These are phyloP conservation scores for Laupala kohalensis DNA, from an alignment of 1,140 invertebrate genomes.

Conservation along the genomic window DNA sequence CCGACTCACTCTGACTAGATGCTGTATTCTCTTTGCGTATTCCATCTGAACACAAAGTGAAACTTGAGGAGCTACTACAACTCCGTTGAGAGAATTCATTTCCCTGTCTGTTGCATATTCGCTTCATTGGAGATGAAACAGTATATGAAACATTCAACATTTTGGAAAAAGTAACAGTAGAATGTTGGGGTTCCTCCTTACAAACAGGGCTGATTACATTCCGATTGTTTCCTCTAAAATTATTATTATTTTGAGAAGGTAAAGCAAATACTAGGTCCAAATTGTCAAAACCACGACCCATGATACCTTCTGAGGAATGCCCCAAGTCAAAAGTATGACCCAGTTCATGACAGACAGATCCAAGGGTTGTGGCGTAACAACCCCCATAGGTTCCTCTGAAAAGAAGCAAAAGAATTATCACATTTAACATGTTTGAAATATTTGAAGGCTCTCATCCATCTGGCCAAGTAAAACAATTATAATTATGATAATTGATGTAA, in stretches of 20 bases:
- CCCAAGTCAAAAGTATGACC: slow-evolving; percentile 91
- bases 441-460: no score
- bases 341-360: slow-evolving; percentile 86
- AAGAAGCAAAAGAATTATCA: slow-evolving; percentile 11
- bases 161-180: slow-evolving; percentile 15
- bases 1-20: background rate
- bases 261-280: slow-evolving; percentile 60
- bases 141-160: slow-evolving; percentile 14
- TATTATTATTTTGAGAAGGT: slow-evolving; percentile 18
- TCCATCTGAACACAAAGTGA: no score
- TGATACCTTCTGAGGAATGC: slow-evolving; percentile 79
- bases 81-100: background rate
- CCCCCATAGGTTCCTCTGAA: slow-evolving; percentile 67
- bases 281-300: slow-evolving; percentile 89
- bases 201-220: slow-evolving; percentile 18
- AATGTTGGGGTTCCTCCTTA: slow-evolving; percentile 20
- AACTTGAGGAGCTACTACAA: background rate
- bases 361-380: slow-evolving; percentile 82
- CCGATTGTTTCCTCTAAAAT: slow-evolving; percentile 21
- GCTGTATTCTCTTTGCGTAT: background rate
- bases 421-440: background rate
- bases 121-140: slow-evolving; percentile 18
- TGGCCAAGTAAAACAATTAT: background rate
- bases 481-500: background rate
- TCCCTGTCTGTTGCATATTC: slow-evolving; percentile 19